Evolutionary conservation across 2,888 invertebrate species (phyloP).

Genomic region (Minunthozetes semirufus): DNA sequence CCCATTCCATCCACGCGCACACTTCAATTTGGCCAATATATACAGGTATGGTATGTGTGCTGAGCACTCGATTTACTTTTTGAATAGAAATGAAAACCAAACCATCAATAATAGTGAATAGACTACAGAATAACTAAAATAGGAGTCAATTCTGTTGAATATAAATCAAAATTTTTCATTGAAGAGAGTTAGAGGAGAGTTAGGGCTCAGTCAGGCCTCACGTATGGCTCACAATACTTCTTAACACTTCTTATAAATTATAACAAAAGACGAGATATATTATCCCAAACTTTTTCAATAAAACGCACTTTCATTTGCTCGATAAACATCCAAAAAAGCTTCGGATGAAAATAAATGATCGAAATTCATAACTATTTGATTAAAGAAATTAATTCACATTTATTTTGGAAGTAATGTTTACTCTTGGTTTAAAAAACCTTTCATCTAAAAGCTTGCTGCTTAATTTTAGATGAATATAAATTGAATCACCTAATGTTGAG

Average conservation of each 20-base stretch:
- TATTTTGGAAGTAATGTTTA: no score
- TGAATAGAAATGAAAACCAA: neutral
- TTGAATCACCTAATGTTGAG: no score
- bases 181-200: constrained; percentile 1
- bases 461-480: no score
- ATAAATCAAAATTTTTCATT: neutral
- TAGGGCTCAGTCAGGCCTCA: no score
- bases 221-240: neutral
- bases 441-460: no score
- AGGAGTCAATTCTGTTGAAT: constrained; percentile 1
- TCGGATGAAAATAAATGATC: neutral
- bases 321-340: no score
- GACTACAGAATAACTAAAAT: constrained; percentile 4
- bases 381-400: no score
- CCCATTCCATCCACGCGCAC: constrained; percentile 70
- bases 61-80: neutral
- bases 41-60: constrained; percentile 59
- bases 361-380: neutral
- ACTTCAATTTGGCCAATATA: constrained; percentile 73
- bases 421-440: no score
- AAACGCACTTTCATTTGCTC: no score
- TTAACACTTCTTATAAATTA: constrained; percentile 6
- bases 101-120: neutral
- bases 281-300: neutral
- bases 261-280: neutral